Evolutionary conservation across 2,797 vertebrate species (phyloP).

Genomic region (Sarcophilus harrisii): DNA sequence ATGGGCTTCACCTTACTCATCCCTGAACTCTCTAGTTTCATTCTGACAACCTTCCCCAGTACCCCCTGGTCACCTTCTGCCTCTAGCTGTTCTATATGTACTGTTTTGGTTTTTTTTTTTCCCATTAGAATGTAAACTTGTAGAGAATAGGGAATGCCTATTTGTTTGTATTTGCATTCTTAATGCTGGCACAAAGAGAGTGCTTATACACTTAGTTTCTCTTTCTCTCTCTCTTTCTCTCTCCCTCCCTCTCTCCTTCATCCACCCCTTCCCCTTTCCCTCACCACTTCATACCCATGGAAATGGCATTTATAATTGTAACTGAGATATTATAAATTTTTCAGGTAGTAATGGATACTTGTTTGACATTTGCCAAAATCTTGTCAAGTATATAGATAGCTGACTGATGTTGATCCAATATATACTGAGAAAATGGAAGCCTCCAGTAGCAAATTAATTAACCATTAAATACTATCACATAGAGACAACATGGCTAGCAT

Average conservation of each 20-base stretch:
- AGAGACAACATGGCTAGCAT: neutral
- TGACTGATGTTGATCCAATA: neutral
- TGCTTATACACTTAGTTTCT: neutral
- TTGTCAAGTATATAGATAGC: neutral
- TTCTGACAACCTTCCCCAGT: neutral
- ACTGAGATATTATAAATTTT: neutral
- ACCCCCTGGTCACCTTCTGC: neutral
- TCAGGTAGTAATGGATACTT: neutral
- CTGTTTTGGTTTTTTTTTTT: neutral
- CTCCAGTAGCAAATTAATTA: neutral
- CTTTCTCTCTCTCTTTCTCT: neutral
- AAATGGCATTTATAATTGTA: neutral
- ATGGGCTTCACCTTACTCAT: neutral
- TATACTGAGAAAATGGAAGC: neutral
- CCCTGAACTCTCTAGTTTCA: neutral
- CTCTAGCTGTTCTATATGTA: neutral
- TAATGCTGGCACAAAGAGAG: neutral
- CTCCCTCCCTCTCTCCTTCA: neutral
- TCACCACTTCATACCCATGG: neutral
- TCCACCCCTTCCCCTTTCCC: neutral
- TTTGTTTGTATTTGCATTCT: neutral
- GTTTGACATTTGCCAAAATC: neutral
- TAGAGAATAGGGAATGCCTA: neutral
- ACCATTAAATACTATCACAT: neutral
- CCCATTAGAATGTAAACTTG: neutral